Percentiles rank a stretch among this genome's conserved stretches.
phyloP scores from a whole-genome alignment of 2,888 invertebrate genomes.

The Agrochola litura region DNA sequence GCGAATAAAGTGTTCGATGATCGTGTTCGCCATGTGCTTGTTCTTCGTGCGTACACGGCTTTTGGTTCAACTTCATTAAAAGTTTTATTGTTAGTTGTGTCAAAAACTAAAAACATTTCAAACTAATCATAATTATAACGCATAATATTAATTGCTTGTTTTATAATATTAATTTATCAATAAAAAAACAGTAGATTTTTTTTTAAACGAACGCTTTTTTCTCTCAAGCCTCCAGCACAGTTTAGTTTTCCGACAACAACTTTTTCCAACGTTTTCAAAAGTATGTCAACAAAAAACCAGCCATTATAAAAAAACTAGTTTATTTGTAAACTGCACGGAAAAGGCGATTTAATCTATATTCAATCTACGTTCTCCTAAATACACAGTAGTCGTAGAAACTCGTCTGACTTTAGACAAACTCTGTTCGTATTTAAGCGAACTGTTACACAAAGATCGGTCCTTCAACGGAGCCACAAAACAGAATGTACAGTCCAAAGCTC shows the following conservation, averaged over 20 bases:
- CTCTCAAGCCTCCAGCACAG: too few relatives aligned
- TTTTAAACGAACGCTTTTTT: background rate
- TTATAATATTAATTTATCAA: background rate
- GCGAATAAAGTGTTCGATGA: too few relatives aligned
- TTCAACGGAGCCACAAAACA: constrained; percentile 53
- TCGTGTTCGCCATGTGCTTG: too few relatives aligned
- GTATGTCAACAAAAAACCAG: background rate
- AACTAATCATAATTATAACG: too few relatives aligned
- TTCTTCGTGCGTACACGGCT: too few relatives aligned
- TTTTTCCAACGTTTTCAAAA: background rate
- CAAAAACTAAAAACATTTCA: background rate
- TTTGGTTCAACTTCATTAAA: background rate
- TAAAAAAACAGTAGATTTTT: background rate
- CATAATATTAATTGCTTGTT: background rate
- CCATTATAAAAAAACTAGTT: background rate
- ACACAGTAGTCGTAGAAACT: constrained; percentile 40
- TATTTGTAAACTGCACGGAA: constrained; percentile 14
- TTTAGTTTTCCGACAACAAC: background rate
- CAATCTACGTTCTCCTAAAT: constrained; percentile 20
- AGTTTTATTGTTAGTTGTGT: background rate
- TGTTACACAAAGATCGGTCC: constrained; percentile 52
- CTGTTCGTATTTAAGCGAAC: constrained; percentile 45
- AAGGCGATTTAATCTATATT: background rate
- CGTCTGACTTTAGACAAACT: constrained; percentile 45
- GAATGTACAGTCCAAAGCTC: constrained; percentile 42